Evolutionary conservation across 1,140 invertebrate species (phyloP).

Genomic region (Thalassaphorura encarpata): DNA sequence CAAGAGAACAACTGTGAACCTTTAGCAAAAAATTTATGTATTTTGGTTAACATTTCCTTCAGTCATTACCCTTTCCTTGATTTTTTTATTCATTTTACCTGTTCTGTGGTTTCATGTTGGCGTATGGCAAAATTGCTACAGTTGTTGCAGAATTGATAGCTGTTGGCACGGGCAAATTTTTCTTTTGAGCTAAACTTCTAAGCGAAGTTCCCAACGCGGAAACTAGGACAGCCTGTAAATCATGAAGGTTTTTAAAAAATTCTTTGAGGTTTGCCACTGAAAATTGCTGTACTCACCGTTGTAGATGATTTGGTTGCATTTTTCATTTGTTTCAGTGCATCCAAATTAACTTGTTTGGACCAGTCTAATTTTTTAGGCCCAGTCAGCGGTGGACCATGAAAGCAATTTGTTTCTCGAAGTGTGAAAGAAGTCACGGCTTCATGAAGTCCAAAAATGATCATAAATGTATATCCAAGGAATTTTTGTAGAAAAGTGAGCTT

Average conservation of each 20-base stretch:
- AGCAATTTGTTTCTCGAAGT: conserved; percentile 18
- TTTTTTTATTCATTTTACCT: no score
- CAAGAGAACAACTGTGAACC: conserved; percentile 20
- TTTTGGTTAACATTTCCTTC: no score
- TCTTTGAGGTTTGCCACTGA: no score
- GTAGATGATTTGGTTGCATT: conserved; percentile 17
- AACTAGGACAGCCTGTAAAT: conserved; percentile 22
- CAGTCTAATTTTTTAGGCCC: conserved; percentile 24
- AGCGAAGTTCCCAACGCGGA: conserved; percentile 17
- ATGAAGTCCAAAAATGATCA: conserved; percentile 3
- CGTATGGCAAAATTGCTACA: conserved; percentile 24
- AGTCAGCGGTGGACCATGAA: conserved; percentile 17
- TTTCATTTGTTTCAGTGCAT: conserved; percentile 19
- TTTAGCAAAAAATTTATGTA: no score
- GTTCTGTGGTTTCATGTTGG: conserved; percentile 18
- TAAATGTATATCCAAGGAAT: conserved; percentile 1
- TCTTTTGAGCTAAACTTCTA: conserved; percentile 10
- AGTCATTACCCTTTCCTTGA: no score
- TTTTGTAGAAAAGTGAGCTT: background rate
- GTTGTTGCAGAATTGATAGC: conserved; percentile 16
- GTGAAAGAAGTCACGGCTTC: conserved; percentile 4
- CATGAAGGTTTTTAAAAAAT: no score
- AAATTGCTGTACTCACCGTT: no score
- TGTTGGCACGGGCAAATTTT: conserved; percentile 5
- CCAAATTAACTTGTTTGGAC: conserved; percentile 15